phyloP scores from a whole-genome alignment of 2,797 vertebrate species.

The Nyctalus aviator region DNA sequence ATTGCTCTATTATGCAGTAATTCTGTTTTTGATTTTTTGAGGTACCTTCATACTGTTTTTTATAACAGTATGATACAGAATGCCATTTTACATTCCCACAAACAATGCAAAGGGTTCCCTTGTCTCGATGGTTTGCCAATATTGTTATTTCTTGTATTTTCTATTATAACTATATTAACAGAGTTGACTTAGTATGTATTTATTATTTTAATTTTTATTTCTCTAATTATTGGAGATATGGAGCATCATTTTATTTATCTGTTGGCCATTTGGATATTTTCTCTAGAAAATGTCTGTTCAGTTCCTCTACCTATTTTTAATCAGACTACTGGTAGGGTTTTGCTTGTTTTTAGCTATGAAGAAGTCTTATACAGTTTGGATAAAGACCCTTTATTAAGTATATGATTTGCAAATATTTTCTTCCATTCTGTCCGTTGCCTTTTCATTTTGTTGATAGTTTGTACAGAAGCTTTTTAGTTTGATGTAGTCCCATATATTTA shows the following conservation, averaged over 20 bases:
- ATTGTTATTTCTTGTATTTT: not conserved
- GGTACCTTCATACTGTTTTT: not conserved
- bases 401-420: not conserved
- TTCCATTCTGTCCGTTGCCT: not conserved
- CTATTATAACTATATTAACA: too few relatives aligned
- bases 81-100: not conserved
- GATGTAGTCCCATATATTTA: not conserved
- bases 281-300: not conserved
- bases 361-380: not conserved
- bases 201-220: not conserved
- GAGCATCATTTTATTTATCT: not conserved
- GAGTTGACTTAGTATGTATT: not conserved
- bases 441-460: not conserved
- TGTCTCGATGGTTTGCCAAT: not conserved
- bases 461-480: not conserved
- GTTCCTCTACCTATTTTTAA: not conserved
- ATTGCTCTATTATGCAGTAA: not conserved
- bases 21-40: not conserved
- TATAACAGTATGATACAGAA: too few relatives aligned
- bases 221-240: not conserved
- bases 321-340: not conserved
- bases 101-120: not conserved
- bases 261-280: not conserved
- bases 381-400: not conserved
- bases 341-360: not conserved